Evolutionary conservation across 2,113 vertebrate genomes (phyloP).

Genomic region (Spea multiplicata): DNA sequence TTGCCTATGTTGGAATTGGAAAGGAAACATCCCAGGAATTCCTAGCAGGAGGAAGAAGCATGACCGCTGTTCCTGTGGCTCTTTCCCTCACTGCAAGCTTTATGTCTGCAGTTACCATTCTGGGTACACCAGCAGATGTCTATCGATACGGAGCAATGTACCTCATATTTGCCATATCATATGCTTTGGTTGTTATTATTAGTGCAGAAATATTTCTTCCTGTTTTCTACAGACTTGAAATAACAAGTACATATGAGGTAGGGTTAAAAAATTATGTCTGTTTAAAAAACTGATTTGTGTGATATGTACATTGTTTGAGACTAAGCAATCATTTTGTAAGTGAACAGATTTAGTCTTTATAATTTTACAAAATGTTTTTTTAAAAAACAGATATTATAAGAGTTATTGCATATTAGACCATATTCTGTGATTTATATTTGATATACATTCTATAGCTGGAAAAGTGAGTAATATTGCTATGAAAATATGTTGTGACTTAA

Average conservation of each 20-base stretch:
- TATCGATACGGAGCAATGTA: slow-evolving; percentile 69
- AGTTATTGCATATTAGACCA: not conserved
- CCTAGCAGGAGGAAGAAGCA: slow-evolving; percentile 66
- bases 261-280: not conserved
- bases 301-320: not conserved
- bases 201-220: slow-evolving; percentile 74
- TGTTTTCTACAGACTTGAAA: slow-evolving; percentile 72
- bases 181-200: slow-evolving; percentile 59
- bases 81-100: slow-evolving; percentile 75
- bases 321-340: not conserved
- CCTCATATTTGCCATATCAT: slow-evolving; percentile 58
- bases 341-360: too few relatives aligned
- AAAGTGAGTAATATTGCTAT: too few relatives aligned
- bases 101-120: slow-evolving; percentile 75
- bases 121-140: slow-evolving; percentile 72
- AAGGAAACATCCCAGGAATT: slow-evolving; percentile 62
- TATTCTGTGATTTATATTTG: not conserved
- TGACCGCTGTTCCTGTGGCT: slow-evolving; percentile 69
- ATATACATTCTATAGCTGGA: not conserved
- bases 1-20: slow-evolving; percentile 57
- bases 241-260: slow-evolving; percentile 69
- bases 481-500: too few relatives aligned
- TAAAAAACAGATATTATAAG: not conserved
- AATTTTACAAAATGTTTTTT: too few relatives aligned
- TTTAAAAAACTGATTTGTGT: not conserved